Evolutionary conservation across 2,797 vertebrate species (phyloP).

Genomic region (Anabacerthia variegaticeps): DNA sequence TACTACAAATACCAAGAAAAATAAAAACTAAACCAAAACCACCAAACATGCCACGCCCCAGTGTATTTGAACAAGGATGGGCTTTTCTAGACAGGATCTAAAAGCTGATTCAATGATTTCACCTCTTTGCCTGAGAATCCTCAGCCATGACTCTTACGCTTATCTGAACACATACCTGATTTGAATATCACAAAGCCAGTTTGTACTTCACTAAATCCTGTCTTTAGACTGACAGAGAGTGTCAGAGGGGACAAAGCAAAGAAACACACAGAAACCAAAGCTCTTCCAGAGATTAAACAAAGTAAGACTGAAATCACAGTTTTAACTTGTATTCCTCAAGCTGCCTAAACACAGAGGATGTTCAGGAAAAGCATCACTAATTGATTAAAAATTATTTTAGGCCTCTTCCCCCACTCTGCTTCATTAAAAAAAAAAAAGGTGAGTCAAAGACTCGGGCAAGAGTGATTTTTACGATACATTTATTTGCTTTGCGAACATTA

Average conservation of each 20-base stretch:
- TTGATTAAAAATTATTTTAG: neutral
- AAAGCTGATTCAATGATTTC: neutral
- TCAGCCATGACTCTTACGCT: neutral
- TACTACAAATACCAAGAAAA: constrained; percentile 7
- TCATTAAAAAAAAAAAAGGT: neutral
- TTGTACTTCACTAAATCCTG: neutral
- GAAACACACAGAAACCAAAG: neutral
- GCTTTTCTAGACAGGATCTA: constrained; percentile 14
- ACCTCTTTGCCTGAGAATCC: neutral
- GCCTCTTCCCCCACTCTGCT: neutral
- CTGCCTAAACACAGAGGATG: neutral
- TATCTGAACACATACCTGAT: neutral
- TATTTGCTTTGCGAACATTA: neutral
- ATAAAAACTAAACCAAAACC: neutral
- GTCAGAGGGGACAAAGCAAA: neutral
- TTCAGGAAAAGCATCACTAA: neutral
- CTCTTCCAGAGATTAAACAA: neutral
- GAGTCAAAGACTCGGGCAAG: neutral
- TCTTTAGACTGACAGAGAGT: neutral
- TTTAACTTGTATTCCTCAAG: neutral
- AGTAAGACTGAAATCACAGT: neutral
- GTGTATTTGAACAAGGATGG: neutral
- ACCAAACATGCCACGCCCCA: neutral
- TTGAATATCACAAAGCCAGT: neutral
- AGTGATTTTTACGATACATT: neutral